These are phyloP conservation scores for Mionectes olivaceus DNA, from an alignment of 2,797 vertebrate species.

Conservation along the genomic window DNA sequence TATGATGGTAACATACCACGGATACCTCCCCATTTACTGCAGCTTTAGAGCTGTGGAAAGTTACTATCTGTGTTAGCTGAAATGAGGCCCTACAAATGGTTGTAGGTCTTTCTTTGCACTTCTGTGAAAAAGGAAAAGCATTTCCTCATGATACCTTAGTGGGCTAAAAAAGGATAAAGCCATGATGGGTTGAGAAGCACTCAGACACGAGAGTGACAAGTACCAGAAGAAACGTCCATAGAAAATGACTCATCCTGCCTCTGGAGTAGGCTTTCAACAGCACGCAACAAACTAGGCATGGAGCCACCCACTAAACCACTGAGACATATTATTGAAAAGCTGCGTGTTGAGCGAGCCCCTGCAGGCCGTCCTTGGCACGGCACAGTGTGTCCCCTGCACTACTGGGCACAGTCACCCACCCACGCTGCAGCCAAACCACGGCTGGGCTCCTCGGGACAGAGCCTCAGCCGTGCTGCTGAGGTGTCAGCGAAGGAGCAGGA, in stretches of 20 bases:
- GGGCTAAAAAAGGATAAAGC: background rate
- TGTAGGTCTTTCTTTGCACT: background rate
- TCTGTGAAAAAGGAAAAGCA: background rate
- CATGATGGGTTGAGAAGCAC: background rate
- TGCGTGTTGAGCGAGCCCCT: background rate
- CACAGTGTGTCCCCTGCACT: background rate
- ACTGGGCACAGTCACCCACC: background rate
- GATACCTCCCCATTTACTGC: background rate
- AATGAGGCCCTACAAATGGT: background rate
- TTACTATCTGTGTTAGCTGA: background rate
- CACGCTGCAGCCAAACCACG: fast-evolving
- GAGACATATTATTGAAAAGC: background rate
- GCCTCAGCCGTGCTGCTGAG: background rate
- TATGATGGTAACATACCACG: background rate
- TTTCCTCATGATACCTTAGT: background rate
- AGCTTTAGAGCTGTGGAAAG: background rate
- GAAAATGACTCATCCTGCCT: background rate
- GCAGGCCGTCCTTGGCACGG: background rate
- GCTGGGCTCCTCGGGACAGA: background rate
- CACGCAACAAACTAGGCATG: background rate
- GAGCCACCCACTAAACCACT: background rate
- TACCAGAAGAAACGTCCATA: background rate
- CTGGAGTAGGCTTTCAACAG: background rate
- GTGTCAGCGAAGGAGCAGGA: background rate
- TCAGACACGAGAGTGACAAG: background rate